A percentile compares a stretch with the other conserved stretches of the same genome.
Evolutionary conservation across 2,888 invertebrate genomes (phyloP).

Genomic region (Nowickia ferox): DNA sequence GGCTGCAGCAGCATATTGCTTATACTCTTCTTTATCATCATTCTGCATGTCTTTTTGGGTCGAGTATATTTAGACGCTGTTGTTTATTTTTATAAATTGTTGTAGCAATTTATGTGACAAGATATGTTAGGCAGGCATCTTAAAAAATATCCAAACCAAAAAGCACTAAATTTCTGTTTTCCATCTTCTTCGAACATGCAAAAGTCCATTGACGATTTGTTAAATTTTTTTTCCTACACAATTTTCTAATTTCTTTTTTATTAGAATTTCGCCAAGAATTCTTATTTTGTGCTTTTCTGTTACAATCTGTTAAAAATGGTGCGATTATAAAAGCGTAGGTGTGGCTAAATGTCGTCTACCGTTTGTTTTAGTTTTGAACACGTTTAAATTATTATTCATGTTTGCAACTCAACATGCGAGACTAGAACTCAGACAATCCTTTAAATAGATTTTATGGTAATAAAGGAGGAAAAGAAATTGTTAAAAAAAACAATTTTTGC

Average conservation of each 20-base stretch:
- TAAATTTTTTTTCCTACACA: slow-evolving; percentile 50
- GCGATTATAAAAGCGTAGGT: slow-evolving; percentile 65
- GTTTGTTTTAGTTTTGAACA: slow-evolving; percentile 52
- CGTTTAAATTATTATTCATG: slow-evolving; percentile 64
- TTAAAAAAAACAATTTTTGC: slow-evolving; percentile 32
- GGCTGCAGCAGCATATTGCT: neutral
- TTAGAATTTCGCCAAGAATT: slow-evolving; percentile 13
- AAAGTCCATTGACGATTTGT: slow-evolving; percentile 57
- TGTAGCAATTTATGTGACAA: slow-evolving; percentile 66
- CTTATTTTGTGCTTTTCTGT: neutral
- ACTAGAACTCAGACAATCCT: slow-evolving; percentile 59
- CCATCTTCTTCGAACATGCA: slow-evolving; percentile 44
- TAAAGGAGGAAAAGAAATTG: neutral
- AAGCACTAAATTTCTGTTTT: slow-evolving; percentile 62
- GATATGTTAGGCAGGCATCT: slow-evolving; percentile 60
- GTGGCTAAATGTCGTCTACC: slow-evolving; percentile 71
- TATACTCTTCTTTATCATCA: neutral
- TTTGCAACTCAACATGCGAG: slow-evolving; percentile 48
- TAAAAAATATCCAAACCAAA: slow-evolving; percentile 9
- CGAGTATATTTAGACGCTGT: slow-evolving; percentile 14
- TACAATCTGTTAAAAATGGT: slow-evolving; percentile 11
- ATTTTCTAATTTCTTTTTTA: slow-evolving; percentile 54
- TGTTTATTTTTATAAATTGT: slow-evolving; percentile 56
- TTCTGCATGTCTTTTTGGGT: slow-evolving; percentile 1
- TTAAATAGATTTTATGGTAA: slow-evolving; percentile 60